These are phyloP conservation scores for Dendrolimus punctatus DNA, from an alignment of 1,140 invertebrate genomes.

Conservation along the genomic window DNA sequence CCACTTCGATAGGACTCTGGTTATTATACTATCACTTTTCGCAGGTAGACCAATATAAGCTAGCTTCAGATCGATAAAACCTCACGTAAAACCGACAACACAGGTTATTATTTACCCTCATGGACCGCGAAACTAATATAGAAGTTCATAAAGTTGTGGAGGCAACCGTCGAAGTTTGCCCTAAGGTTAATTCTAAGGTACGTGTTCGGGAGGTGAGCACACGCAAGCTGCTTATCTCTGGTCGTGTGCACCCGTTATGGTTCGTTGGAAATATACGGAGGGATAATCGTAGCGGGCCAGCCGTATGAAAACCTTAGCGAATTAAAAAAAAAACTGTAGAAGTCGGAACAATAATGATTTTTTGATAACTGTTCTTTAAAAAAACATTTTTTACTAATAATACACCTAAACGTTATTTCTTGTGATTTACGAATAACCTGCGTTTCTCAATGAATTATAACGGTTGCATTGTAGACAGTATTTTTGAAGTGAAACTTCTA, in stretches of 20 bases:
- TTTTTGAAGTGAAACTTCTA: too few species aligned
- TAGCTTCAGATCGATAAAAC: too few species aligned
- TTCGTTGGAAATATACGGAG: not conserved
- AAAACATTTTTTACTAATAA: not conserved
- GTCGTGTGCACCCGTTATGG: not conserved
- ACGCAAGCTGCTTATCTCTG: slow-evolving; percentile 2
- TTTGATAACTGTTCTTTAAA: not conserved
- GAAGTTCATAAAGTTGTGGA: slow-evolving; percentile 5
- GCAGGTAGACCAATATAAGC: too few species aligned
- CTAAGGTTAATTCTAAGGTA: slow-evolving; percentile 5
- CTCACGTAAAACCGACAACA: too few species aligned
- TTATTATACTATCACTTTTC: too few species aligned
- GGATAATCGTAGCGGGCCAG: not conserved
- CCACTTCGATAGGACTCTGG: too few species aligned
- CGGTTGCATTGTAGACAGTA: too few species aligned
- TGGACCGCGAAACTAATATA: slow-evolving; percentile 6
- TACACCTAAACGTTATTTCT: not conserved
- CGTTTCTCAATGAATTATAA: too few species aligned
- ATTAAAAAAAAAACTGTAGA: not conserved
- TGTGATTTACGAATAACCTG: too few species aligned
- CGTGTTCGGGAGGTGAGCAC: slow-evolving; percentile 3
- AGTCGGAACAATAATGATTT: too few species aligned
- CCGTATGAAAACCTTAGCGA: not conserved
- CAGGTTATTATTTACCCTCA: too few species aligned
- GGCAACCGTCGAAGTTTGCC: slow-evolving; percentile 4